Conservation (phyloP, 2,888 invertebrate genomes). For the Seladonia tumulorum region DNA sequence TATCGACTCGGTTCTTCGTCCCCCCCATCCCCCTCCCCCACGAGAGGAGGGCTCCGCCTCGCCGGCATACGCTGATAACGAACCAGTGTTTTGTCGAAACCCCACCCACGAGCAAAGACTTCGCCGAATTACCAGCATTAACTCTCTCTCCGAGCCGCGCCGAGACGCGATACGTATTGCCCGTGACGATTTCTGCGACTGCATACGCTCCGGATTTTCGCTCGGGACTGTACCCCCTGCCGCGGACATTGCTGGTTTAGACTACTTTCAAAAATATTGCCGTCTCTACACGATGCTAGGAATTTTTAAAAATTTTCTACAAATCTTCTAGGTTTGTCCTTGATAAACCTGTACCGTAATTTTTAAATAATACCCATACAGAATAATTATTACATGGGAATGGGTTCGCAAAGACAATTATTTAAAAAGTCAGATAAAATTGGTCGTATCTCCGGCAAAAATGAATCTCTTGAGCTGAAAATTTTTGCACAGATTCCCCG, state of each 20-base stretch:
- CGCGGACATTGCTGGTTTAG: not conserved
- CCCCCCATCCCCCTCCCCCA: conserved; percentile 70
- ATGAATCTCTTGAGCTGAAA: too few species aligned
- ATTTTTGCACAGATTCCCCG: too few species aligned
- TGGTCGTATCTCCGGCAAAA: too few species aligned
- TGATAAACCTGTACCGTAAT: too few species aligned
- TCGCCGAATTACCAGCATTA: conserved; percentile 54
- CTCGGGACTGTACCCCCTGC: not conserved
- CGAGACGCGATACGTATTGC: not conserved
- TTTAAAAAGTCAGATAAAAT: too few species aligned
- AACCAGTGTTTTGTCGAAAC: conserved; percentile 76
- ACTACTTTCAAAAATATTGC: not conserved
- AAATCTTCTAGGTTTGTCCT: too few species aligned
- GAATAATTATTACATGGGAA: too few species aligned
- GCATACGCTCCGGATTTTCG: not conserved
- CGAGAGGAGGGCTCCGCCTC: conserved; percentile 73
- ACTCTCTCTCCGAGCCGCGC: not conserved
- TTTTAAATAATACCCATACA: too few species aligned
- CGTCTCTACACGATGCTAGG: too few species aligned
- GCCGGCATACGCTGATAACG: conserved; percentile 80
- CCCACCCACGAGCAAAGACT: conserved; percentile 45
- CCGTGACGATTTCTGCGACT: not conserved
- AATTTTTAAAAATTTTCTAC: too few species aligned
- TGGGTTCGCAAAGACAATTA: too few species aligned
- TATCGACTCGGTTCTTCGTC: conserved; percentile 78